These are phyloP conservation scores for Cuniculus paca DNA, from an alignment of 2,797 vertebrate species.

Conservation along the genomic window DNA sequence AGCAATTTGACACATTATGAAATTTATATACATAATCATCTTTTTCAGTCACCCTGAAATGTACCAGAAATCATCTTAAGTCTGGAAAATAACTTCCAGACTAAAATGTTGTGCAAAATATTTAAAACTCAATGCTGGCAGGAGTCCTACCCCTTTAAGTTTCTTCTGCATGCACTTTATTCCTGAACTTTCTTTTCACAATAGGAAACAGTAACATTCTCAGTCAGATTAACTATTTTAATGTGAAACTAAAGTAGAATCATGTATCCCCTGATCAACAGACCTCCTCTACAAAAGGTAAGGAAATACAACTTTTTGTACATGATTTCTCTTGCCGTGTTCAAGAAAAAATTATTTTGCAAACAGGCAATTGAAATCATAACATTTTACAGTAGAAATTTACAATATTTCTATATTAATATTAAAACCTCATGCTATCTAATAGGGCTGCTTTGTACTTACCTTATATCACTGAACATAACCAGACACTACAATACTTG, in stretches of 20 bases:
- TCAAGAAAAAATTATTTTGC: neutral
- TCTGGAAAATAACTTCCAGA: neutral
- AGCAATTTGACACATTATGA: neutral
- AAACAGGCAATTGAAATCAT: neutral
- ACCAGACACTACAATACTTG: neutral
- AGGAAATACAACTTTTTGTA: neutral
- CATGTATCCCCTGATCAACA: rapidly evolving
- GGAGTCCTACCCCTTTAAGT: neutral
- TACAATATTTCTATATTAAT: neutral
- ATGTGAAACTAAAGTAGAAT: neutral
- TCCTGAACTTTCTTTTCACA: neutral
- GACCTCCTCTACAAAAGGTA: neutral
- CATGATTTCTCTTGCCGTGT: neutral
- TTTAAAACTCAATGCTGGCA: neutral
- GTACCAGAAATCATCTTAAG: slow-evolving; percentile 30
- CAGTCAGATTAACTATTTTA: neutral
- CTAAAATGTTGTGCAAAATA: neutral
- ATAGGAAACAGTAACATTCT: neutral
- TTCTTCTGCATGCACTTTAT: neutral
- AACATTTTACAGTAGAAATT: neutral
- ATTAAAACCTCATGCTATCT: neutral
- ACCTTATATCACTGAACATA: neutral
- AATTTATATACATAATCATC: neutral
- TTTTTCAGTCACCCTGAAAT: slow-evolving; percentile 3
- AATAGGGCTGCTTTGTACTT: neutral